These are phyloP conservation scores for Gymnoscopelus microlampas DNA, from an alignment of 2,797 vertebrate species.

Conservation along the genomic window DNA sequence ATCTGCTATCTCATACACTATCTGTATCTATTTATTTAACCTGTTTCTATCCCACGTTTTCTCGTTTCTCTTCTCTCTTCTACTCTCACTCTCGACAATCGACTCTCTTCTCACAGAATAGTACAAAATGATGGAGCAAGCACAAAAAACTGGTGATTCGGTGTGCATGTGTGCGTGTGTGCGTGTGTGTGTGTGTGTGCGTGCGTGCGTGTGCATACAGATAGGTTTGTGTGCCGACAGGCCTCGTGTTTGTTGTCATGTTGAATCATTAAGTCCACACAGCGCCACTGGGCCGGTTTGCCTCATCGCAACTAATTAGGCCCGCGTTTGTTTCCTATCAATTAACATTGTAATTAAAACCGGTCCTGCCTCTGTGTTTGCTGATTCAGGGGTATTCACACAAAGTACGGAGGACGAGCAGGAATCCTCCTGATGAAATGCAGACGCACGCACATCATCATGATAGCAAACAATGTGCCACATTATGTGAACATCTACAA, in stretches of 20 bases:
- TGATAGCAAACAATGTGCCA: not conserved
- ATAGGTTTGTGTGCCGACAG: constrained; percentile 53
- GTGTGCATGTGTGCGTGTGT: not conserved
- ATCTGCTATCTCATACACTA: too few species aligned
- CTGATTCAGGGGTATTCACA: constrained; percentile 79
- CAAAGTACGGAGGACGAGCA: constrained; percentile 51
- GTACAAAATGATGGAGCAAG: too few species aligned
- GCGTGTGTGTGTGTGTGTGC: not conserved
- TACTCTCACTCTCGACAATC: constrained; percentile 15
- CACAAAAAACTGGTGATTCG: not conserved
- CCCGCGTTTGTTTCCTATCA: constrained; percentile 93
- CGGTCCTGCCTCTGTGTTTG: constrained; percentile 83
- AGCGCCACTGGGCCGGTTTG: constrained; percentile 90
- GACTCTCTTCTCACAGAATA: constrained; percentile 37
- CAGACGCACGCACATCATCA: constrained; percentile 6
- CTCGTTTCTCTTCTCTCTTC: constrained; percentile 12
- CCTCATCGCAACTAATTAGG: constrained; percentile 95
- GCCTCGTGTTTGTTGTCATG: constrained; percentile 63
- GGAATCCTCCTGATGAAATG: constrained; percentile 45
- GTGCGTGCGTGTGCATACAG: constrained; percentile 7
- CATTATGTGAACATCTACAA: too few species aligned
- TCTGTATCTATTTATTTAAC: too few species aligned
- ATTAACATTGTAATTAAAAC: constrained; percentile 96
- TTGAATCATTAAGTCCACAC: constrained; percentile 89
- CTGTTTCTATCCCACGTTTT: not conserved